These are phyloP conservation scores for Nomada fucata DNA, from an alignment of 2,888 invertebrate genomes.

Conservation along the genomic window DNA sequence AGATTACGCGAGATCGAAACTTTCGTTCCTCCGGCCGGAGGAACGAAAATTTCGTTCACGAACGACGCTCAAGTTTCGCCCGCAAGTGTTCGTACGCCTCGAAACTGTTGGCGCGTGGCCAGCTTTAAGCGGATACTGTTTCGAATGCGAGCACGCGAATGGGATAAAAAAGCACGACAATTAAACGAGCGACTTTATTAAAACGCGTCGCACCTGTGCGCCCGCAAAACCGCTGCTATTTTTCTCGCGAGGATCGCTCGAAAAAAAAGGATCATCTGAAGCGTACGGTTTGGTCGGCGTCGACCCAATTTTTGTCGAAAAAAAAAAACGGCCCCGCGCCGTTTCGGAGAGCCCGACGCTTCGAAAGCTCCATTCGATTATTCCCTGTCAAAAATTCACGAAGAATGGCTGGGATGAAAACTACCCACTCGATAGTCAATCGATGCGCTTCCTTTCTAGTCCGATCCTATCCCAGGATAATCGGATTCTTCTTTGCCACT, in stretches of 20 bases:
- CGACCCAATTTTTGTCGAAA: conserved; percentile 38
- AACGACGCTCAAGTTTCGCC: conserved; percentile 29
- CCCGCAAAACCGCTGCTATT: conserved; percentile 45
- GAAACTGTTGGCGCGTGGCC: conserved; percentile 32
- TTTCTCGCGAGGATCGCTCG: conserved; percentile 16
- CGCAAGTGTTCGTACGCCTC: not conserved
- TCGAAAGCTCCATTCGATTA: not conserved
- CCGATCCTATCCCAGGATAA: not conserved
- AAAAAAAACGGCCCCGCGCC: not conserved
- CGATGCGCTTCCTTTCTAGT: not conserved
- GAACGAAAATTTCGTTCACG: conserved; percentile 28
- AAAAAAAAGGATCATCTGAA: conserved; percentile 16
- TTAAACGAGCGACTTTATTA: conserved; percentile 67
- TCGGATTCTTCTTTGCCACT: too few species aligned
- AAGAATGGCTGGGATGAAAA: not conserved
- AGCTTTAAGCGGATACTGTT: conserved; percentile 10
- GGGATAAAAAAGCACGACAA: conserved; percentile 53
- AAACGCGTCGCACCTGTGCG: conserved; percentile 50
- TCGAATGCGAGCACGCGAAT: conserved; percentile 15
- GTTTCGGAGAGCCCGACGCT: not conserved
- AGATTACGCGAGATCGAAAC: conserved; percentile 30
- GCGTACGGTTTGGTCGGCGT: not conserved
- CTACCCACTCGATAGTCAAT: not conserved
- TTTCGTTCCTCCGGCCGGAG: not conserved
- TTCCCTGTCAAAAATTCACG: conserved; percentile 14